Evolutionary conservation across 2,888 invertebrate species (phyloP), one percentile per base, ranked within the genome.

Genomic region (Drosophila peninsularis): DNA sequence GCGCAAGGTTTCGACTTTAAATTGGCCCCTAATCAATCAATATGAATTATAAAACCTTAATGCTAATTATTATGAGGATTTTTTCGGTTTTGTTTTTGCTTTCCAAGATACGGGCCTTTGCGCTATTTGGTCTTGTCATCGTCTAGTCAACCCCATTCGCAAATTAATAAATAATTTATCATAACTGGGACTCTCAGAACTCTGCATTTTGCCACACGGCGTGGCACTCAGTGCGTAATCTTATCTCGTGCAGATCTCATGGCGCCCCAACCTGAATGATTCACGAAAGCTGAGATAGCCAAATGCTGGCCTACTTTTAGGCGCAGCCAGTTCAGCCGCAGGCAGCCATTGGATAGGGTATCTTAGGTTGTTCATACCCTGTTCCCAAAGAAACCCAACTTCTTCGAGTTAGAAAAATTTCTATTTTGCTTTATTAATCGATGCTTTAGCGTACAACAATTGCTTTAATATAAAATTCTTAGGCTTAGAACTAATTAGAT

Each of bases 11-110:
- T 53, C 52, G 41, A 52, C 52, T 76, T 73, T 50, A 57, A 66
- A 56, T 32, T 74, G 77, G 70, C 32, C 54, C 32, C n/a, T 67
- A 78, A 83, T 83, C 83, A 78, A 87, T 83, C 87, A 83, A 83
- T 78, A 83, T 83, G 87, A 69, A 83, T 87, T 83, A 83, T 83
- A 83, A 83, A 71, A 85, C 83, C 73, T 71, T 88, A 88, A 88
- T 85, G 81, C 83, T 82, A 88, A 85, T 85, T 82, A 88, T 85
- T 82, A 88, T 74, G 62, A 39, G 77, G 72, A 84, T 82, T 56
- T 30, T 24, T 70, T 50, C 4, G 14, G 3, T 3, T 17, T 36
- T 19, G 49, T 39, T 32, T 13, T 6, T 41, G 44, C 19, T 13
- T 11, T 32, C 10, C 10, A 41, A 63, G 76, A 75, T 76, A 76